Conservation (phyloP, 2,113 vertebrate species). For the Lamprotornis superbus region DNA sequence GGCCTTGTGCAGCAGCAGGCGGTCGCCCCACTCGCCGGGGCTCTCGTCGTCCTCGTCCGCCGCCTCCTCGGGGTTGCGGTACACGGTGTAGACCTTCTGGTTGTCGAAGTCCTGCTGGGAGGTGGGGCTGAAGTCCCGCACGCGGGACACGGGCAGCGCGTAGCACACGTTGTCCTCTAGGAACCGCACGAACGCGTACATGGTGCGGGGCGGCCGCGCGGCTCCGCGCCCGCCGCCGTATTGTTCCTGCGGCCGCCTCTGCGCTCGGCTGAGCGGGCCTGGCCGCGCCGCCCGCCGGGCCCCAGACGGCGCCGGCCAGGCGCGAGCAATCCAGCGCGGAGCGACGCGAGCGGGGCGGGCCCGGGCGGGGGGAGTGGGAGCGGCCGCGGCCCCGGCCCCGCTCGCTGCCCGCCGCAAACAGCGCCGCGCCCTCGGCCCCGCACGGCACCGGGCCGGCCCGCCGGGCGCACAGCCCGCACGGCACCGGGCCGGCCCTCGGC, state of each 20-base stretch:
- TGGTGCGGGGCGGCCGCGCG: conserved; percentile 68
- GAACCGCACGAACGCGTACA: conserved; percentile 96
- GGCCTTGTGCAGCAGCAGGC: conserved; percentile 85
- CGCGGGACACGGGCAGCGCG: conserved; percentile 87
- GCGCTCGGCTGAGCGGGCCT: conserved; percentile 83
- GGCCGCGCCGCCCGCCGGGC: conserved; percentile 22
- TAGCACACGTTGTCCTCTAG: conserved; percentile 95
- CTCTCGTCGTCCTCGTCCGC: conserved; percentile 36
- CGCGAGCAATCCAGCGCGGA: conserved; percentile 65
- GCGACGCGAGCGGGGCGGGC: background rate
- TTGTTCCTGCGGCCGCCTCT: conserved; percentile 70
- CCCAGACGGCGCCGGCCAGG: conserved; percentile 9
- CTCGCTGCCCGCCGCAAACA: background rate
- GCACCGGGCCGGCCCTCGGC: too few relatives aligned
- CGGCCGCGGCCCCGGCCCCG: background rate
- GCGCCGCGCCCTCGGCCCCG: background rate
- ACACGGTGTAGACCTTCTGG: conserved; percentile 95
- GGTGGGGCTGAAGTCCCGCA: conserved; percentile 90
- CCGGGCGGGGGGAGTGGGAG: background rate
- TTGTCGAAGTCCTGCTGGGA: conserved; percentile 92
- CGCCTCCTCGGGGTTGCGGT: conserved; percentile 77
- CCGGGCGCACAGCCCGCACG: background rate
- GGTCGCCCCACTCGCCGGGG: conserved; percentile 76
- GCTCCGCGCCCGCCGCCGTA: conserved; percentile 38
- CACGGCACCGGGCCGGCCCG: background rate